These are phyloP conservation scores for Lepidocyrtinus sp. DNA, from an alignment of 2,888 invertebrate species.

Conservation along the genomic window DNA sequence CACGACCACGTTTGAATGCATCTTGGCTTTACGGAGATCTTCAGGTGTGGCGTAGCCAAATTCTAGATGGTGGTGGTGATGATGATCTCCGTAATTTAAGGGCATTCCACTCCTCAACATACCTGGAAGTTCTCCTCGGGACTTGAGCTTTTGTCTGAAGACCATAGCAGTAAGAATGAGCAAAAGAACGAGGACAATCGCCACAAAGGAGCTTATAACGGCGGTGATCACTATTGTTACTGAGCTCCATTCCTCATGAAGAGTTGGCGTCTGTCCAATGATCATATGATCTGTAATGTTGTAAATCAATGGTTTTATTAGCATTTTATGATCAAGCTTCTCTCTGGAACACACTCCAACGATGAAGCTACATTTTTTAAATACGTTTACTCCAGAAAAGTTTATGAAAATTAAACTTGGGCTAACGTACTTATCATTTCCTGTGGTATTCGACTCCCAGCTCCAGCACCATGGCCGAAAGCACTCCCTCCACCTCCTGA, in stretches of 20 bases:
- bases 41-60: slow-evolving; percentile 69
- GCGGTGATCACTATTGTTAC: slow-evolving; percentile 69
- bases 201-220: slow-evolving; percentile 69
- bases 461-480: too few species aligned
- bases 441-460: slow-evolving; percentile 48
- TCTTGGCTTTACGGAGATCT: slow-evolving; percentile 68
- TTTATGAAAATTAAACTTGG: background rate
- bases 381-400: background rate
- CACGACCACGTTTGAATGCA: slow-evolving; percentile 63
- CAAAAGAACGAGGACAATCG: slow-evolving; percentile 69
- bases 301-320: too few species aligned
- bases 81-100: slow-evolving; percentile 45
- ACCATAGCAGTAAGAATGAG: slow-evolving; percentile 69
- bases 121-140: slow-evolving; percentile 64
- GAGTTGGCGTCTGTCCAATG: slow-evolving; percentile 64
- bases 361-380: too few species aligned
- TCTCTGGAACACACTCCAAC: too few species aligned
- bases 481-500: slow-evolving; percentile 39
- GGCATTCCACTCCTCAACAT: slow-evolving; percentile 65
- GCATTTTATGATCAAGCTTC: too few species aligned
- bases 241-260: slow-evolving; percentile 68
- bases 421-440: slow-evolving; percentile 52
- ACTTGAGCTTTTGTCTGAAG: slow-evolving; percentile 67
- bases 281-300: slow-evolving; percentile 54
- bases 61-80: slow-evolving; percentile 64